These are phyloP conservation scores for Agelaius phoeniceus DNA, from an alignment of 2,113 vertebrate genomes.

Conservation along the genomic window DNA sequence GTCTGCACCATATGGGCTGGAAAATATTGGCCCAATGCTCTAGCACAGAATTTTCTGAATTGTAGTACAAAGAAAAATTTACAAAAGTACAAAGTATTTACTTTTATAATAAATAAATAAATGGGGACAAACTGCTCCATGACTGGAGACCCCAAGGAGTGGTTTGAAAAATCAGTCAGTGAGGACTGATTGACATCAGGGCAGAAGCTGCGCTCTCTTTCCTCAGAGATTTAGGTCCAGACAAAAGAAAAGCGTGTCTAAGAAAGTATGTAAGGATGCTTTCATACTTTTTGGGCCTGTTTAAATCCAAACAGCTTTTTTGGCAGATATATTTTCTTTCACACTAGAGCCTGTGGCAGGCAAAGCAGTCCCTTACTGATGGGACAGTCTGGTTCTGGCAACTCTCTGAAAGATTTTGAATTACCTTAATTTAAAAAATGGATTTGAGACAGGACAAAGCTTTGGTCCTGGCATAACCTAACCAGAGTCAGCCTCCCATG, in stretches of 20 bases:
- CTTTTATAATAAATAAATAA: neutral
- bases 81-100: too few relatives aligned
- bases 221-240: neutral
- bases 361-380: neutral
- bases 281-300: neutral
- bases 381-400: neutral
- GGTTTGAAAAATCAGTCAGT: neutral
- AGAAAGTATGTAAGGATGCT: neutral
- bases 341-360: neutral
- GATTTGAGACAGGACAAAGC: neutral
- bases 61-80: neutral
- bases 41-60: neutral
- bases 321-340: neutral
- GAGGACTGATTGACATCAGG: neutral
- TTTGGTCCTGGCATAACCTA: neutral
- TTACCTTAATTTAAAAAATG: neutral
- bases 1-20: neutral
- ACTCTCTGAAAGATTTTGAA: neutral
- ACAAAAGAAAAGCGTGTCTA: neutral
- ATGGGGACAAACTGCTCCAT: neutral
- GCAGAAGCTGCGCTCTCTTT: neutral
- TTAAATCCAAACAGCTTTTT: neutral
- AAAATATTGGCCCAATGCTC: neutral
- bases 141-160: neutral
- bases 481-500: neutral